A percentile compares a stretch with the other conserved stretches of the same genome.
Conservation (phyloP, 2,888 invertebrate genomes). For the Eurois occulta region DNA sequence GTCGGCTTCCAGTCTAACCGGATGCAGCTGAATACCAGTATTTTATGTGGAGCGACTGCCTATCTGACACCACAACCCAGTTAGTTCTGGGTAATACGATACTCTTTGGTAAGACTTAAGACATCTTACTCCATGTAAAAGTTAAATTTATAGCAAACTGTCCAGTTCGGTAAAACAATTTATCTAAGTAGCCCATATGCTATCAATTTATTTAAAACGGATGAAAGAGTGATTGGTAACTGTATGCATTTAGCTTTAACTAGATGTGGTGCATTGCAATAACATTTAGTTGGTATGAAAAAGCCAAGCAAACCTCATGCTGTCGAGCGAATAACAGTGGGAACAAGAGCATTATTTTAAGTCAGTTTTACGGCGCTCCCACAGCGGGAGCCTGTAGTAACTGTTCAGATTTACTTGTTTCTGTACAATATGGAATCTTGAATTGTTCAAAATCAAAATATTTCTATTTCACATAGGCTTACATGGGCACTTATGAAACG, state of each 20-base stretch:
- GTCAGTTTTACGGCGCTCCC: neutral
- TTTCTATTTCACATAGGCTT: too few relatives aligned
- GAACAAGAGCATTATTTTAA: neutral
- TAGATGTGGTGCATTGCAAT: neutral
- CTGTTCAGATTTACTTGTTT: neutral
- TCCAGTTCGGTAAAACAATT: neutral
- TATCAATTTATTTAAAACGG: neutral
- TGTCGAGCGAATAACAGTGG: neutral
- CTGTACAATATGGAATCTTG: neutral
- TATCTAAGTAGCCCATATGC: neutral
- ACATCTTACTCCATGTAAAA: neutral
- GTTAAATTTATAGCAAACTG: neutral
- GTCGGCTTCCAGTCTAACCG: too few relatives aligned
- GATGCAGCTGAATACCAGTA: too few relatives aligned
- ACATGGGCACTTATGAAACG: too few relatives aligned
- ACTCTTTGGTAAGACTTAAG: too few relatives aligned
- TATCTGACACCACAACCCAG: too few relatives aligned
- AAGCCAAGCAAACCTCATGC: neutral
- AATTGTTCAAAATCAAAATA: too few relatives aligned
- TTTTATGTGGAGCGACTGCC: too few relatives aligned
- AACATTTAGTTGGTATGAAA: neutral
- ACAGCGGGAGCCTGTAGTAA: neutral
- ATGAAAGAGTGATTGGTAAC: neutral
- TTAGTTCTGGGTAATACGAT: too few relatives aligned
- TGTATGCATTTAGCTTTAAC: neutral